Conservation (phyloP, 2,888 invertebrate species). For the Tridacna gigas region DNA sequence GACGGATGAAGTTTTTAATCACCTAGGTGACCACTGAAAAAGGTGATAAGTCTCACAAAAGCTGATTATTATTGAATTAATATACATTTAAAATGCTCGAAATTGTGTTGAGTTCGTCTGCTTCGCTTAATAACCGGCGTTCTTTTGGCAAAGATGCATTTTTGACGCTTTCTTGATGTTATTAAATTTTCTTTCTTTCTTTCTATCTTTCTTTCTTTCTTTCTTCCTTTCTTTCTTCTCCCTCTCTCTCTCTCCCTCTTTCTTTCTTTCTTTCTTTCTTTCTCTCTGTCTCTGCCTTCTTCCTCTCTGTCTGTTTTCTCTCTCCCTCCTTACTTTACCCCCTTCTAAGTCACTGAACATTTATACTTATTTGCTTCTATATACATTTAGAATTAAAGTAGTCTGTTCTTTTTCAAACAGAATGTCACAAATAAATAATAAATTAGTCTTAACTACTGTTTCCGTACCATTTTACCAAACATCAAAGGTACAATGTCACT, state of each 20-base stretch:
- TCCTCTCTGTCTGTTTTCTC: conserved; percentile 6
- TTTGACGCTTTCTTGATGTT: no score
- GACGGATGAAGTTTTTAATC: no score
- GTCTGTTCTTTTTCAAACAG: conserved; percentile 13
- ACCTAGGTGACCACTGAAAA: not conserved
- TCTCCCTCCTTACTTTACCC: not conserved
- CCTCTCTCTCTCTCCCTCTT: not conserved
- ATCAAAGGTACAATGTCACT: conserved; percentile 2
- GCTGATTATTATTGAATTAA: conserved; percentile 22
- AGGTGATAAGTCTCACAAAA: conserved; percentile 17
- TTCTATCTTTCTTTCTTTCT: not conserved
- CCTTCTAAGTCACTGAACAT: not conserved
- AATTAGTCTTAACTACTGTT: conserved; percentile 20
- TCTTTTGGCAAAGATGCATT: no score
- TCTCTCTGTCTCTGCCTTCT: conserved; percentile 3
- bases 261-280: conserved; percentile 18
- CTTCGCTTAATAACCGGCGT: not conserved
- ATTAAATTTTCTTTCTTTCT: not conserved
- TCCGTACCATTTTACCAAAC: conserved; percentile 14
- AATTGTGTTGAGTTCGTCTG: conserved; percentile 2
- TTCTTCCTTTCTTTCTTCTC: not conserved
- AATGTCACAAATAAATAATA: conserved; percentile 23
- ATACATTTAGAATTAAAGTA: not conserved
- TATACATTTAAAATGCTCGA: conserved; percentile 17
- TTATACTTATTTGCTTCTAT: no score